Evolutionary conservation across 2,113 vertebrate species (phyloP), one percentile per base, ranked within the genome.

Genomic region (Prinia subflava): DNA sequence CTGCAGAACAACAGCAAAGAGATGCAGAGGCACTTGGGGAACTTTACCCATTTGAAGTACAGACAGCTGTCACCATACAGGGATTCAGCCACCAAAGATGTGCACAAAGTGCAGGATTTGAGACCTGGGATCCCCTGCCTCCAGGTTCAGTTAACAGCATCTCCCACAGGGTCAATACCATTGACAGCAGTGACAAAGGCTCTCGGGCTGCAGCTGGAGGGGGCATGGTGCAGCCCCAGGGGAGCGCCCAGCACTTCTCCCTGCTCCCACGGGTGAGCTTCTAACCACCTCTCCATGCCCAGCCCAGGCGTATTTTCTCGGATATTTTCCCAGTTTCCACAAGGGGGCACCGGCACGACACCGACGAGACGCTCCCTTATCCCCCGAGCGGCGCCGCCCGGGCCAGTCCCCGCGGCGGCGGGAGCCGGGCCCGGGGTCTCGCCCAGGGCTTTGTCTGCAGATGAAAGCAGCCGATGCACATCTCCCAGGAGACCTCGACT

Each of bases 311-410:
- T 1, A 2, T n/a, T 71, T 92, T 59, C 74, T 67, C 5, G 50
- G 62, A 17, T 65, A 17, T 92, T 74, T 78, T 46, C 84, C 83
- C 33, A 7, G 27, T 69, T 92, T 94, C 97, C 97, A 97, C 95
- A 73, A 97, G 97, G 96, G 96, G 97, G 97, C 97, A 94, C 14
- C 85, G 28, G 92, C 92, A 85, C 68, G 24, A 92, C 94, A 90
- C 87, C 9, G 44, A 84, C 3, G 19, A 75, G 63, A 23, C 5
- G 8, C 24, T 6, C 2, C 4, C 4, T 2, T 6, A 56, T 6
- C 63, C 79, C 21, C 71, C 15, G 12, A 19, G 35, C 64, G 15
- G 70, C 10, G 6, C 52, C 12, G 6, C 16, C 14, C 22, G 28
- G 39, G 18, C 23, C 56, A 16, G 18, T 33, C 39, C 39, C 47